Percentiles rank a stretch among this genome's conserved stretches.
phyloP scores from a whole-genome alignment of 2,888 invertebrate genomes.

The Theretra japonica region DNA sequence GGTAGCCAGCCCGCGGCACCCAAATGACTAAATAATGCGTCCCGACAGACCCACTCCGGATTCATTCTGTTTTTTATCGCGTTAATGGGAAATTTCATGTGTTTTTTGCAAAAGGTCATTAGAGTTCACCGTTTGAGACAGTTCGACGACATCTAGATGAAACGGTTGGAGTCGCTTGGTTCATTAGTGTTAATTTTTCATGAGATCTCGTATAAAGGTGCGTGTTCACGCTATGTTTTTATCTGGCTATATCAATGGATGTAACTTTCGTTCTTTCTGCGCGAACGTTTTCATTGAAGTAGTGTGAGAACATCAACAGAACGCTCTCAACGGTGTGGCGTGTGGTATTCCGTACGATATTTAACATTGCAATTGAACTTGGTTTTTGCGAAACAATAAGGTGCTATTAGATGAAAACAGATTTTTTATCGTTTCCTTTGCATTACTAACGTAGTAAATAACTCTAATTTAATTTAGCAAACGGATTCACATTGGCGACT shows the following conservation, averaged over 20 bases:
- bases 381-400: neutral
- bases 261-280: conserved; percentile 42
- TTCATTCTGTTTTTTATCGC: conserved; percentile 31
- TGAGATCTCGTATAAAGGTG: conserved; percentile 35
- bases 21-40: conserved; percentile 59
- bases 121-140: conserved; percentile 32
- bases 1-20: conserved; percentile 40
- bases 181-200: conserved; percentile 35
- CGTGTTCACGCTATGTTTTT: conserved; percentile 38
- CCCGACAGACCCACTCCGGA: conserved; percentile 29
- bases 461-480: too few species aligned
- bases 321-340: neutral
- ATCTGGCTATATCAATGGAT: conserved; percentile 37
- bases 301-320: conserved; percentile 12
- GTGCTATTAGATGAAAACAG: too few species aligned
- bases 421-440: too few species aligned
- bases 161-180: neutral
- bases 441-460: too few species aligned
- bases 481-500: too few species aligned
- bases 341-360: neutral
- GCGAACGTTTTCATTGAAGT: conserved; percentile 32
- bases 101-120: conserved; percentile 38
- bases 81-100: conserved; percentile 37
- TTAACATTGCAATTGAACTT: neutral
- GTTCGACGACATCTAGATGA: conserved; percentile 16